These are phyloP conservation scores for Halcyon badia DNA, from an alignment of 2,797 vertebrate species.

Conservation along the genomic window DNA sequence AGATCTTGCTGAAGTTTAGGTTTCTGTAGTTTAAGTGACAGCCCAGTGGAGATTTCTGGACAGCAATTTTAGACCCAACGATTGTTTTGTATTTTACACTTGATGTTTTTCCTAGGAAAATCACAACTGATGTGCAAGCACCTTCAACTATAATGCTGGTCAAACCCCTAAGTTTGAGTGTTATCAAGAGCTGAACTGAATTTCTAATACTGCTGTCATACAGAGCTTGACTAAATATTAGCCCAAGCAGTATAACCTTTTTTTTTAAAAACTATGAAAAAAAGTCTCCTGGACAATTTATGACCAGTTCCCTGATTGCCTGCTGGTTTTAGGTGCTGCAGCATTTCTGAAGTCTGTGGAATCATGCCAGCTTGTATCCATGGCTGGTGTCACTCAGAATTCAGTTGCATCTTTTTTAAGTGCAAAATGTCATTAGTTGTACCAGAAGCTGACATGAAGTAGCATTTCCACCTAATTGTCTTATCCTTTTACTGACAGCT, in stretches of 20 bases:
- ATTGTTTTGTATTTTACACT: not conserved
- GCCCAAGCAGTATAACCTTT: not conserved
- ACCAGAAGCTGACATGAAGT: conserved; percentile 63
- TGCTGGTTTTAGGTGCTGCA: conserved; percentile 9
- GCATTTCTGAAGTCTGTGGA: conserved; percentile 14
- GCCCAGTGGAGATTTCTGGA: not conserved
- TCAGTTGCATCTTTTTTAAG: conserved; percentile 68
- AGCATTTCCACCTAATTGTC: conserved; percentile 66
- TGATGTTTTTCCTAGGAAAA: not conserved
- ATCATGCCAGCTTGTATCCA: conserved; percentile 24
- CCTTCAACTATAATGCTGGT: not conserved
- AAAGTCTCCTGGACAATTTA: not conserved
- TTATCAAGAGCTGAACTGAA: not conserved
- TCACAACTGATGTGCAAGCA: not conserved
- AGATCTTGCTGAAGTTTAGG: not conserved
- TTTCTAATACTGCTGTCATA: not conserved
- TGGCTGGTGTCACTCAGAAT: conserved; percentile 48
- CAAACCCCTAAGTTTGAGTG: not conserved
- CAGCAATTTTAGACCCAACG: not conserved
- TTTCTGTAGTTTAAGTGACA: not conserved
- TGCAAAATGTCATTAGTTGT: conserved; percentile 71
- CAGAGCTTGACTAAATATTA: not conserved
- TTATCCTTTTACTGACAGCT: conserved; percentile 66
- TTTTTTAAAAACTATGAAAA: not conserved
- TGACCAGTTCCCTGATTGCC: not conserved